Base-by-base conservation (phyloP, 2,113 vertebrate genomes). In the Cacatua alba region DNA sequence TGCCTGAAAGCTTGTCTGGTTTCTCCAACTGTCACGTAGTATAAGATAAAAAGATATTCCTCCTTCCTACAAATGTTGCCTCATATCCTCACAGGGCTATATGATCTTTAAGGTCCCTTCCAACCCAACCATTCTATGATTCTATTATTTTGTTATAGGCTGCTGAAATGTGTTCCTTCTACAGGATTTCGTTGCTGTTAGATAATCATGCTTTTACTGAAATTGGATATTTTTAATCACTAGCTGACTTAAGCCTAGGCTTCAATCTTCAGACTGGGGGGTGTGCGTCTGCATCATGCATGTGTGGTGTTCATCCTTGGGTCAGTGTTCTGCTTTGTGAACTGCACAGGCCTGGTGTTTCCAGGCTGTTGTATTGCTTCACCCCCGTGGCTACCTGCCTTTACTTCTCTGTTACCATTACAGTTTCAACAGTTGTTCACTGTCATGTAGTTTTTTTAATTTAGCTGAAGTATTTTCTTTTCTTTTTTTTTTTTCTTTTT, bases 281-380 rank as follows among this genome's bases (percentile, higher is more conserved):
- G 18, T 1, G 7, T 11, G 35, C 62, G 37, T 67, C 31, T 37
- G 63, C 31, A 68, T 53, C 24, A 49, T 65, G 37, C 0, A 0
- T 43, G 41, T 11, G 44, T 10, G 9, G 18, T 18, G 12, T 29
- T 93, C 37, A 14, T 28, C 43, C 25, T 81, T 1, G 0, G 7
- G 43, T 35, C 26, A 8, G 17, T 18, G 2, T 63, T 76, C n/a
- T 11, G 19, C 46, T 74, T 21, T 0, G 0, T 18, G 53, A 51
- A 7, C 63, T 49, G 41, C 28, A 11, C 8, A 13, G 43, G 25
- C 46, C 17, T 21, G 26, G 24, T 4, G 0, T 80, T 43, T n/a
- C 68, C 35, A 64, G 55, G 17, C 49, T 79, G 33, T 21, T 16
- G 6, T 28, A 23, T 35, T 29, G 11, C 31, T 18, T 16, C 41